Evolutionary conservation across 1,140 invertebrate species (phyloP).

Genomic region (Drosophila ambigua): DNA sequence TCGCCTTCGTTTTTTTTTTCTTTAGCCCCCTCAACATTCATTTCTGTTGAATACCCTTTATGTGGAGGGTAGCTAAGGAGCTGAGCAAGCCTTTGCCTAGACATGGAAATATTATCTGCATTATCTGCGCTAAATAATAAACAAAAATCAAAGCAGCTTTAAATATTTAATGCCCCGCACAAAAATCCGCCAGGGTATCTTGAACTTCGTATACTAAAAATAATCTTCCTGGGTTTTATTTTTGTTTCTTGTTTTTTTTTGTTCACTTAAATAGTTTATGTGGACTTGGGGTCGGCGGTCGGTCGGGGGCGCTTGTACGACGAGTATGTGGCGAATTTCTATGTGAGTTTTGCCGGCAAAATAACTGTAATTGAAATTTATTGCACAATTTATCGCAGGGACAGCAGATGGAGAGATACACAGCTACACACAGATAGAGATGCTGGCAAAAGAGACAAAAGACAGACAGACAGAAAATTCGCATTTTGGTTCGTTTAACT

Average conservation of each 20-base stretch:
- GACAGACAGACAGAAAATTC: constrained; percentile 19
- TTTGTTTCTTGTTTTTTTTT: constrained; percentile 10
- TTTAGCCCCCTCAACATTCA: background rate
- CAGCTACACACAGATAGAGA: constrained; percentile 8
- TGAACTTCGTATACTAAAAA: no score
- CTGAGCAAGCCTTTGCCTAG: no score
- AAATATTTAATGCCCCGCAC: no score
- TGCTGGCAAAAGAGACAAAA: background rate
- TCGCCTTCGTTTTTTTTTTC: constrained; percentile 5
- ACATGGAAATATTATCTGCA: no score
- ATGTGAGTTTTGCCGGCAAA: constrained; percentile 60
- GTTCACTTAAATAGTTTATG: constrained; percentile 71
- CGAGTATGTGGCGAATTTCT: constrained; percentile 45
- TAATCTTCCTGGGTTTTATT: background rate
- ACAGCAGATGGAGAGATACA: constrained; percentile 36
- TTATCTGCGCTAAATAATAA: no score
- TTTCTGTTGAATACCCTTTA: background rate
- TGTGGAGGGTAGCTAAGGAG: no score
- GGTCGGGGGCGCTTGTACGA: constrained; percentile 3
- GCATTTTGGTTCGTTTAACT: constrained; percentile 34
- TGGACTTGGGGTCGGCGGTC: constrained; percentile 16
- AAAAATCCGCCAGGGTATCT: no score
- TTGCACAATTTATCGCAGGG: constrained; percentile 77
- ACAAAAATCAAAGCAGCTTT: no score
- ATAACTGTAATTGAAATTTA: constrained; percentile 82